These are phyloP conservation scores for Furnarius figulus DNA, from an alignment of 2,113 vertebrate species.

Conservation along the genomic window DNA sequence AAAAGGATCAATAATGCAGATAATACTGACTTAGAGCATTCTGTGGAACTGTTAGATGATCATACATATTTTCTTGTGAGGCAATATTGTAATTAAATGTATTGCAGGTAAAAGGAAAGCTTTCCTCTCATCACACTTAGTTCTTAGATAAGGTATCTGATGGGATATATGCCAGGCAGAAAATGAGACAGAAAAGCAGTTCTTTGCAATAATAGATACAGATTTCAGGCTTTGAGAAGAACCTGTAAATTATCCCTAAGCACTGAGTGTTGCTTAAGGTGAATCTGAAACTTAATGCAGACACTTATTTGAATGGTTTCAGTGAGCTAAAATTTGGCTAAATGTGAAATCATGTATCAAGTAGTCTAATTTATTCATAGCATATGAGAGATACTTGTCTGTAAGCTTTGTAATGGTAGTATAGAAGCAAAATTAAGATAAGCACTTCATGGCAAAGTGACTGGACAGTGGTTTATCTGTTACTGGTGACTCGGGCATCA, in stretches of 20 bases:
- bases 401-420: not conserved
- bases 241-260: not conserved
- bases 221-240: slow-evolving; percentile 38
- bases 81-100: slow-evolving; percentile 5
- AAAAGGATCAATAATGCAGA: slow-evolving; percentile 12
- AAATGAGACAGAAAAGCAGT: slow-evolving; percentile 32
- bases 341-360: not conserved
- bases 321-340: not conserved
- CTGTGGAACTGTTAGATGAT: not conserved
- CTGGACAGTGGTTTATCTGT: not conserved
- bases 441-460: not conserved
- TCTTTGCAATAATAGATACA: slow-evolving; percentile 15
- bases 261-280: not conserved
- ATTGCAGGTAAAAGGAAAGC: slow-evolving; percentile 19
- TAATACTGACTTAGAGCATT: not conserved
- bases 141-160: slow-evolving; percentile 36
- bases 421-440: not conserved
- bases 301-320: not conserved
- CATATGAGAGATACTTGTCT: not conserved
- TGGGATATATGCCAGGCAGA: slow-evolving; percentile 32
- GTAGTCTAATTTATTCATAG: not conserved
- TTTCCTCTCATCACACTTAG: slow-evolving; percentile 4
- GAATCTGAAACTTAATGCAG: not conserved
- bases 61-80: not conserved
- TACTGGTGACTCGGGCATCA: not conserved